Evolutionary conservation across 1,140 invertebrate genomes (phyloP).

Genomic region (Sweltsa coloradensis): DNA sequence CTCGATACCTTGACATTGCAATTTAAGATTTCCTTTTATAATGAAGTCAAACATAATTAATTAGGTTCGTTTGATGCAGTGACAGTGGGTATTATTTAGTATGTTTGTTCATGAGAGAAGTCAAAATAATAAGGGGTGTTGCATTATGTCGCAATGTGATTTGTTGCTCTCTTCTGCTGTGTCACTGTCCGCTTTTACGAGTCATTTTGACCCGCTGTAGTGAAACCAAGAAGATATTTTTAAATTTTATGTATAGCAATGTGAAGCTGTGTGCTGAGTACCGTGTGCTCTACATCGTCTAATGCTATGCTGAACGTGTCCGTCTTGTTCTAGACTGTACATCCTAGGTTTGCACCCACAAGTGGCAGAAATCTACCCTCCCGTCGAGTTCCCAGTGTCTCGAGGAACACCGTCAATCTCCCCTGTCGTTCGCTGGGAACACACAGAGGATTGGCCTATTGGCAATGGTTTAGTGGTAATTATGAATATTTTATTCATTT

Average conservation of each 20-base stretch:
- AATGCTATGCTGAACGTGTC: too few relatives aligned
- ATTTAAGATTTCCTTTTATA: too few relatives aligned
- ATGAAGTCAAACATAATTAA: too few relatives aligned
- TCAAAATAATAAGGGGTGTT: too few relatives aligned
- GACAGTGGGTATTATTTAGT: too few relatives aligned
- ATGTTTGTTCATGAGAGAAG: too few relatives aligned
- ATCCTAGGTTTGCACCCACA: conserved; percentile 46
- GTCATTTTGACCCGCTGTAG: not conserved
- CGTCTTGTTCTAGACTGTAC: conserved; percentile 43
- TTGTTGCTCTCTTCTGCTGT: not conserved
- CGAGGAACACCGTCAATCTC: conserved; percentile 38
- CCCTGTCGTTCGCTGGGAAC: conserved; percentile 44
- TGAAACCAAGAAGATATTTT: not conserved
- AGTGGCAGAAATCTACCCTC: conserved; percentile 44
- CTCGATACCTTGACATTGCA: too few relatives aligned
- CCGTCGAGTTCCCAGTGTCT: conserved; percentile 36
- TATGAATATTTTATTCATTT: not conserved
- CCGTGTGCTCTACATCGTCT: not conserved
- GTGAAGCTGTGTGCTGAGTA: not conserved
- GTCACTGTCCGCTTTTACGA: not conserved
- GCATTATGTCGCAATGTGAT: not conserved
- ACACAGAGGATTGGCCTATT: conserved; percentile 31
- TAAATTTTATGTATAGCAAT: not conserved
- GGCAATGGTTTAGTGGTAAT: conserved; percentile 23
- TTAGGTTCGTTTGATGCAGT: too few relatives aligned